Evolutionary conservation across 30 jellyfish, hydroid and myxozoan genomes (phyloP), one percentile per base, ranked within the genome.

Genomic region (Hydra vulgaris): DNA sequence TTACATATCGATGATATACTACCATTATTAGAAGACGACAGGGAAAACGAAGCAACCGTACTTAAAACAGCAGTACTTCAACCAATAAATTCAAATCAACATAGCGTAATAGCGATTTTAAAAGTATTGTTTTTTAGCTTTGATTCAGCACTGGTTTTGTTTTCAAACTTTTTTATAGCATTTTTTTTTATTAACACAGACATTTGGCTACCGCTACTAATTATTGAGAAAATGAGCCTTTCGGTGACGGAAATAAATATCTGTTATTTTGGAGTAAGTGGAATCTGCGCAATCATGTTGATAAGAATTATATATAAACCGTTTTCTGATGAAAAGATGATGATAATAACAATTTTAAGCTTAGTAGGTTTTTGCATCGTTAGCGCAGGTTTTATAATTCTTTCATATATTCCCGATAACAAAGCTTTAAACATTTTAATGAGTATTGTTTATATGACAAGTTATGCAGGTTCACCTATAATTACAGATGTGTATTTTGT

Each of bases 121-220:
- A 56, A 56, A n/a, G 18, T 15, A n/a, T 15, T 56, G n/a, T 56
- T 56, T 56, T 56, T n/a, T n/a, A 56, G n/a, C n/a, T n/a, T 56
- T 15, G 71, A 56, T 56, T 56, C 17, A 17, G n/a, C 71, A 17
- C n/a, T 56, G n/a, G 71, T 56, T 56, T n/a, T 56, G 71, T n/a
- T 56, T 15, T 15, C n/a, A 15, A 56, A 56, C 71, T 56, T 56
- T 56, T 56, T 17, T 56, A n/a, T 17, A 56, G 17, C 71, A 15
- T 56, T 15, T n/a, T 56, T 56, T 17, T n/a, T 56, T 56, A 15
- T n/a, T n/a, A n/a, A n/a, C n/a, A n/a, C n/a, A n/a, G n/a, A n/a
- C n/a, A n/a, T n/a, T n/a, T n/a, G n/a, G 71, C 71, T 15, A 56
- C 71, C 71, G n/a, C n/a, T 56, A 56, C n/a, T 56, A 56, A n/a